Conservation (phyloP, 2,888 invertebrate genomes). For the Spodoptera exigua region DNA sequence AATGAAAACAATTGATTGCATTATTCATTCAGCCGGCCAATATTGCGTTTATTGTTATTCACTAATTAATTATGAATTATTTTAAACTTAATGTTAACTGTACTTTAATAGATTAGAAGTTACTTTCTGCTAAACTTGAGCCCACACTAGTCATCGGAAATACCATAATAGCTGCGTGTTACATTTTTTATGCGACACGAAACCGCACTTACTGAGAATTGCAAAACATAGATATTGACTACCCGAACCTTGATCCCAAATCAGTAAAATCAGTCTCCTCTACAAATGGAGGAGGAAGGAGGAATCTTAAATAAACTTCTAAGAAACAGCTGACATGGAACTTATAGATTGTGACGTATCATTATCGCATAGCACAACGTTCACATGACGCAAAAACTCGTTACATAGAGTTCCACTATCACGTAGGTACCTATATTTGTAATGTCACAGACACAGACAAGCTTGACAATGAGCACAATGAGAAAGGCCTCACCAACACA, state of each 20-base stretch:
- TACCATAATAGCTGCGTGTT: constrained; percentile 31
- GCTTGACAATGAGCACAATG: constrained; percentile 44
- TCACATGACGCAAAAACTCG: constrained; percentile 48
- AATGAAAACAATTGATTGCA: constrained; percentile 45
- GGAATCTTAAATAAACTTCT: background rate
- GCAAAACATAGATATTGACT: constrained; percentile 4
- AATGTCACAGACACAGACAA: constrained; percentile 19
- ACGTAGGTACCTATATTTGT: background rate
- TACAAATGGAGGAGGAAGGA: too few species aligned
- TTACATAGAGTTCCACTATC: constrained; percentile 35
- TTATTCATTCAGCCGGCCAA: constrained; percentile 9
- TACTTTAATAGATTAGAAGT: too few species aligned
- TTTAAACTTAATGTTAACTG: constrained; percentile 7
- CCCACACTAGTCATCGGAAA: constrained; percentile 30
- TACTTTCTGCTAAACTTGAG: too few species aligned
- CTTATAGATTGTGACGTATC: constrained; percentile 41
- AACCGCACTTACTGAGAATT: constrained; percentile 1
- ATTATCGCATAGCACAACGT: constrained; percentile 51
- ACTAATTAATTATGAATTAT: constrained; percentile 1
- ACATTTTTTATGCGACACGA: constrained; percentile 7
- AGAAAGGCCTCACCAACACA: constrained; percentile 27
- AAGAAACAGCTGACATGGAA: constrained; percentile 36
- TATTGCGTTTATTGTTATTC: constrained; percentile 16
- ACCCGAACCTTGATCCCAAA: background rate
- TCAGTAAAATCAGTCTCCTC: too few species aligned